Conservation (phyloP, 1,140 invertebrate species). For the Papilio helenus region DNA sequence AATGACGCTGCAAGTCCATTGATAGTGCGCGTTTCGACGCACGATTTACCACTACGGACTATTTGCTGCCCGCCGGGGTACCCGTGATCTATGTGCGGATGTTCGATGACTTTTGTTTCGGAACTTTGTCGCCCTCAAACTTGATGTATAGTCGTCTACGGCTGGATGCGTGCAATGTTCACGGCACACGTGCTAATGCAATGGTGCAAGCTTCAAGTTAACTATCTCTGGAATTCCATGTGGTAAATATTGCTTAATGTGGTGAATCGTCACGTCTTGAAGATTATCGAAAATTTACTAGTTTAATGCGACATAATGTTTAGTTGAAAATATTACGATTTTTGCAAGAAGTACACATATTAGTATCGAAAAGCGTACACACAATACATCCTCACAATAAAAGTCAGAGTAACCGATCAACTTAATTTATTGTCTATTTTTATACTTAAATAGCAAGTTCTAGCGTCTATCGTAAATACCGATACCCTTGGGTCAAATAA, state of each 20-base stretch:
- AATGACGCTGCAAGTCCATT: conserved; percentile 71
- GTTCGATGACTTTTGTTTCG: conserved; percentile 68
- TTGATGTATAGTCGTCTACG: conserved; percentile 41
- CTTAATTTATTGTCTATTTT: conserved; percentile 42
- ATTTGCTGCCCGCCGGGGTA: conserved; percentile 73
- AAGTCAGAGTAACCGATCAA: conserved; percentile 34
- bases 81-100: conserved; percentile 69
- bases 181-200: background rate
- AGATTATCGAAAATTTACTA: too few relatives aligned
- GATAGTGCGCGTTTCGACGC: conserved; percentile 71
- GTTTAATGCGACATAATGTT: too few relatives aligned
- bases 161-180: conserved; percentile 31
- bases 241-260: background rate
- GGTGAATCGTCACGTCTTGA: too few relatives aligned
- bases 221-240: background rate
- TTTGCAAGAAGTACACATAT: background rate
- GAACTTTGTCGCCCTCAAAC: conserved; percentile 41
- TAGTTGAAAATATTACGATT: background rate
- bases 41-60: conserved; percentile 77
- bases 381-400: background rate
- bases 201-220: background rate
- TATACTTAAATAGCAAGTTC: conserved; percentile 19
- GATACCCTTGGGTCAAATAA: conserved; percentile 49
- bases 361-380: background rate
- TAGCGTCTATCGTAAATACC: conserved; percentile 36